Evolutionary conservation across 2,113 vertebrate genomes (phyloP), one percentile per base, ranked within the genome.

Genomic region (Corythornis madagascariensis): DNA sequence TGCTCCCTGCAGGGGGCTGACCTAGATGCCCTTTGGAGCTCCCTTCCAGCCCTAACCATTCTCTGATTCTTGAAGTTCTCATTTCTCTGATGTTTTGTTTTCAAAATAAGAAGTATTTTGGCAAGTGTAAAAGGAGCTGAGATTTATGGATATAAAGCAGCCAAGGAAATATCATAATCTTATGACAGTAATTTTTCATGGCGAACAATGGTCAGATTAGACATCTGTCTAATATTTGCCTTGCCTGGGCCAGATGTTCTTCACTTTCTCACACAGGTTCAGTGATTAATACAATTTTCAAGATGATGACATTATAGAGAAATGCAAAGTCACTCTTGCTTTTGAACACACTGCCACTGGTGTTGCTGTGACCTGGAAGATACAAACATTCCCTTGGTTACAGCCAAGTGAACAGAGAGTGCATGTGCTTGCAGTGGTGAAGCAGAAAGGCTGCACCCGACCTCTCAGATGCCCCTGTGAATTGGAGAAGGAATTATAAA

Each of bases 81-180:
- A 77, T 48, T 47, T 86, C 83, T 81, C 55, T 92, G 59, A 70
- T 38, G 42, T 35, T 83, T 88, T 61, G 28, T 89, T 90, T 90
- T 94, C 40, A 73, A 59, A 90, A 86, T 47, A 89, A 79, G 78
- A 94, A 29, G 31, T 82, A 53, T 47, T 89, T 72, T 93, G 81
- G 92, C 80, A 89, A 53, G 38, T 65, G 22, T 48, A 77, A 73
- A 81, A 81, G 43, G 38, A 86, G 25, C 8, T 40, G 28, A 82
- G 67, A 89, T 89, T 87, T 92, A 87, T 52, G 43, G 47, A 70
- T 70, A 76, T 22, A 85, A 83, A 43, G 26, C 70, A 53, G 67
- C 84, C 59, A 94, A 88, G n/a, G 83, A 75, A 89, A 70, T 73
- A 78, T 60, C 33, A 88, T 70, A 59, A 67, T 89, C 67, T 84